Base-by-base conservation (phyloP, 2,797 vertebrate species). In the Octomys mimax region DNA sequence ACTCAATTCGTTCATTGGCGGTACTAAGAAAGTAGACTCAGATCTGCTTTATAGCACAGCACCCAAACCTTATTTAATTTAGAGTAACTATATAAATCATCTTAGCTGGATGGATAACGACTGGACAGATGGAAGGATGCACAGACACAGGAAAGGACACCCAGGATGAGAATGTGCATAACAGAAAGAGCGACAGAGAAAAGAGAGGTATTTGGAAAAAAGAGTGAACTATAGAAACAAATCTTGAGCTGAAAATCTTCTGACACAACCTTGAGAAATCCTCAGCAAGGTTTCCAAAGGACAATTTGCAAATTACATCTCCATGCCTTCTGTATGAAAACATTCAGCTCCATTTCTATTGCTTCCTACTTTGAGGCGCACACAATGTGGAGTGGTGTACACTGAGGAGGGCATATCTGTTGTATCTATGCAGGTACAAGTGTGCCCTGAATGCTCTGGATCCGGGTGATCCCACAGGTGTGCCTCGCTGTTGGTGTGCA, bases 221-320 rank as follows among this genome's bases (percentile, higher is more conserved):
- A 90, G 39, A 90, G 28, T 33, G 36, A 75, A 85, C 70, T 78
- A 84, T 2, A 89, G 82, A 54, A 77, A 83, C 10, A 26, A 80
- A 39, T 2, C 77, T 94, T 85, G 93, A 95, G 94, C 73, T 59
- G 64, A 68, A 61, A 14, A 87, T 86, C 59, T 64, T 91, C 16
- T 92, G 79, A 89, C 6, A 73, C 54, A 33, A 33, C 28, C 70
- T 78, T 75, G 68, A 82, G 90, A 96, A 93, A 61, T 22, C 68
- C n/a, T 94, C 46, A 33, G 81, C 78, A 83, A 95, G 71, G 14
- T 90, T 96, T 92, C 88, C 79, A 92, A 87, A 93, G 54, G 80
- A 96, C 96, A 80, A 26, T 73, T 54, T 89, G 57, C 59, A 94
- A 92, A 81, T 36, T 24, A 0, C 6, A 77, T 96, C 39, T 79